Evolutionary conservation across 2,113 vertebrate genomes (phyloP), one percentile per base, ranked within the genome.

Genomic region (Noturus placidus): DNA sequence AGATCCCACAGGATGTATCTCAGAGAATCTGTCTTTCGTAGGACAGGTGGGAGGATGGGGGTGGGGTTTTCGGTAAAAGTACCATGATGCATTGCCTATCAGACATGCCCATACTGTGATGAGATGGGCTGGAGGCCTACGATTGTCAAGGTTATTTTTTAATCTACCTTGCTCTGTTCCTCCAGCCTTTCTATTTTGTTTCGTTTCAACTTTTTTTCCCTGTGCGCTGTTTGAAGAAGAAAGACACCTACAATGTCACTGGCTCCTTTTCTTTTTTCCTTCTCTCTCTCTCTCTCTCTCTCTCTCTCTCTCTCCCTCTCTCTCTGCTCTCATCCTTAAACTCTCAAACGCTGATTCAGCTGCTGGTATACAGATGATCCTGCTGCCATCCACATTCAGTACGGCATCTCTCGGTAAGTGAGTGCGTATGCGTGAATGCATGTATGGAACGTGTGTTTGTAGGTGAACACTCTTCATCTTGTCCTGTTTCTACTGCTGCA

Each of bases 301-400:
- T 61, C 82, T 87, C 84, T 83, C 82, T 69, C 89, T 87, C 94
- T 95, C 93, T 92, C 93, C 80, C 92, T 96, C 96, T 96, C 94
- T 95, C 96, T 96, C 95, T 96, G 96, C 96, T 96, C 93, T 95
- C 96, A 96, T 97, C 96, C 96, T 96, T 95, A 97, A 95, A 97
- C 96, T 97, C 96, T 95, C 95, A 95, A 96, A 96, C 95, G 96
- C 97, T 97, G 97, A 97, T 96, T 97, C 97, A 97, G 97, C 97
- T 97, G 95, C 94, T 94, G 93, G 96, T 95, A 94, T 96, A 93
- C 93, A 95, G 94, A 95, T 95, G 94, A 94, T 94, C 94, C 92
- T 93, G 95, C 95, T 96, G 95, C 95, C 94, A 91, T 94, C 95
- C 65, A n/a, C 90, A 90, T 91, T 92, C 27, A 82, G 82, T 76